Conservation (phyloP, 2,888 invertebrate species). For the Caenorhabditis becei region DNA sequence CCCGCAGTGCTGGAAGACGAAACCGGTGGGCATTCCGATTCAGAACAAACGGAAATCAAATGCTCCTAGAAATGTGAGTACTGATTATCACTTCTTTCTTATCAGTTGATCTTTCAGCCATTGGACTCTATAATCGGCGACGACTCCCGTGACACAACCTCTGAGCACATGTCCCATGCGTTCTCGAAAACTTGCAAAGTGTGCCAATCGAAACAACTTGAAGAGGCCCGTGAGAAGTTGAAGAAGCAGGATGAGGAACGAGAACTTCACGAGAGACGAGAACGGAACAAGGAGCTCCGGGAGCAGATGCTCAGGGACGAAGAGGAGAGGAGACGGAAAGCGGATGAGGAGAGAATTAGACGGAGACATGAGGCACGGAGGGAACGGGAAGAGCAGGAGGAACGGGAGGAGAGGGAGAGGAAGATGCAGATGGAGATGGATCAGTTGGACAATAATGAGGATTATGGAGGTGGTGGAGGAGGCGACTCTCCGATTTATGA, state of each 20-base stretch:
- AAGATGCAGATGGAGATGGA: constrained; percentile 17
- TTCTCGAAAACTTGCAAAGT: constrained; percentile 54
- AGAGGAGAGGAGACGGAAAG: constrained; percentile 9
- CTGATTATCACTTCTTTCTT: no score
- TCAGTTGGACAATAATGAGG: constrained; percentile 23
- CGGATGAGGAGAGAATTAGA: constrained; percentile 3
- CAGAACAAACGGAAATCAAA: constrained; percentile 26
- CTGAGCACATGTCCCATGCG: constrained; percentile 59
- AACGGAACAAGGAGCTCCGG: constrained; percentile 22
- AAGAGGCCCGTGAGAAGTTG: constrained; percentile 45
- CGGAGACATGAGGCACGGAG: not conserved
- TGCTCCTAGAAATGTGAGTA: constrained; percentile 29
- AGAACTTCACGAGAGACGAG: constrained; percentile 23
- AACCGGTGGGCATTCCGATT: constrained; percentile 27
- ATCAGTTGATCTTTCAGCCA: constrained; percentile 20
- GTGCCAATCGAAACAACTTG: constrained; percentile 45
- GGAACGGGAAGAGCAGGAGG: not conserved
- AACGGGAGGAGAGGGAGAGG: constrained; percentile 29
- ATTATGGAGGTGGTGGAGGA: constrained; percentile 37
- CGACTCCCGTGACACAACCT: constrained; percentile 58
- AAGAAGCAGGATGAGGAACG: constrained; percentile 37
- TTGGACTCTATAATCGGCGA: constrained; percentile 59
- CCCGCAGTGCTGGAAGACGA: constrained; percentile 30
- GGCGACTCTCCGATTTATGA: constrained; percentile 14
- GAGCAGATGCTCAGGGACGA: constrained; percentile 25